Evolutionary conservation across 2,888 invertebrate genomes (phyloP).

Genomic region (Thymelicus lineola): DNA sequence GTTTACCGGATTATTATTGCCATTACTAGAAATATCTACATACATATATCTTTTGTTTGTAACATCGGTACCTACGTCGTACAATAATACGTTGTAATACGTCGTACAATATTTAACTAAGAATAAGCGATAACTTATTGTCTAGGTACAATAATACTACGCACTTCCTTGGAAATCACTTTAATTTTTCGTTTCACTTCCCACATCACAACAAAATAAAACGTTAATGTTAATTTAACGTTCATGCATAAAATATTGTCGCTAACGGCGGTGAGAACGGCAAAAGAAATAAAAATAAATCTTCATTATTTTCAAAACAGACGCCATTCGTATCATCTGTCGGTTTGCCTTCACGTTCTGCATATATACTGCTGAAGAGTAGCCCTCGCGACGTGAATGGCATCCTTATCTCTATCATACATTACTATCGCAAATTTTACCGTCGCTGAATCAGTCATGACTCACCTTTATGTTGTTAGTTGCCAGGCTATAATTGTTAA

Average conservation of each 20-base stretch:
- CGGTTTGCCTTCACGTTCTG: slow-evolving; percentile 8
- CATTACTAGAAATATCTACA: too few relatives aligned
- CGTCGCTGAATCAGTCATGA: slow-evolving; percentile 23
- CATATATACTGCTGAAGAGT: slow-evolving; percentile 20
- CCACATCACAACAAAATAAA: slow-evolving; percentile 8
- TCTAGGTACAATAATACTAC: too few relatives aligned
- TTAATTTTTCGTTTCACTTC: not conserved
- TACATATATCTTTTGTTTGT: too few relatives aligned
- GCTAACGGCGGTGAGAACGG: slow-evolving; percentile 19
- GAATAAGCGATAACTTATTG: not conserved
- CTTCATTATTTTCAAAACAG: slow-evolving; percentile 32
- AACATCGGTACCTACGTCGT: too few relatives aligned
- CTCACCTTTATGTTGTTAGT: slow-evolving; percentile 27
- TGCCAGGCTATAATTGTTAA: slow-evolving; percentile 15
- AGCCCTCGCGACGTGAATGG: slow-evolving; percentile 17
- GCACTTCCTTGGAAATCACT: not conserved
- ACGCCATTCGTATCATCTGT: slow-evolving; percentile 20
- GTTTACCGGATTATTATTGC: too few relatives aligned
- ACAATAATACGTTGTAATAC: too few relatives aligned
- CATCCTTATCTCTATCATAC: slow-evolving; percentile 30
- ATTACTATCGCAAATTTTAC: slow-evolving; percentile 24
- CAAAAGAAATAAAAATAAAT: slow-evolving; percentile 17
- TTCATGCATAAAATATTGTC: slow-evolving; percentile 20
- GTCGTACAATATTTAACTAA: too few relatives aligned
- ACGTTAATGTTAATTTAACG: too few relatives aligned